Percentiles rank a stretch among this genome's conserved stretches.
Evolutionary conservation across 2,113 vertebrate species (phyloP).

Genomic region (Heterotilapia buettikoferi): DNA sequence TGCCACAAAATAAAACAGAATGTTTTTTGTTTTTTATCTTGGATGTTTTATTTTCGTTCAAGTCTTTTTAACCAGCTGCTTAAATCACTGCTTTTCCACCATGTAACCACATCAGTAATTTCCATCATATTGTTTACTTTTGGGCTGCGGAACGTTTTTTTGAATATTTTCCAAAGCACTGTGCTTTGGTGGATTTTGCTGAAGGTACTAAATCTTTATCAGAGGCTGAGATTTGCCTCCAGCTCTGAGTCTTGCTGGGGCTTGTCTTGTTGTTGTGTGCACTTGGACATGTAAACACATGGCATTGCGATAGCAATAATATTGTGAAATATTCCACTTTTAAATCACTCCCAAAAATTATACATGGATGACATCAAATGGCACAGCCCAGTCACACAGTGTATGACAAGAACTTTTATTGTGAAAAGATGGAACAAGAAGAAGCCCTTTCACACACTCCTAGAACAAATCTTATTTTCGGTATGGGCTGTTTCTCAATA

Average conservation of each 20-base stretch:
- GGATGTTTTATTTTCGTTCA: not conserved
- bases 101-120: not conserved
- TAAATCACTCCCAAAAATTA: not conserved
- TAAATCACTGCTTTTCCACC: not conserved
- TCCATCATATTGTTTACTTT: not conserved
- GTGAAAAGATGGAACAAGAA: not conserved
- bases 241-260: not conserved
- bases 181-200: not conserved
- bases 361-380: not conserved
- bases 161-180: not conserved
- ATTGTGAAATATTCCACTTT: not conserved
- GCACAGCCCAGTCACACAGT: not conserved
- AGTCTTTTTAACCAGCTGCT: not conserved
- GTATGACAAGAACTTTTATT: not conserved
- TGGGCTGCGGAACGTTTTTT: fast-evolving
- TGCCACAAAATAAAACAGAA: not conserved
- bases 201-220: not conserved
- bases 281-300: not conserved
- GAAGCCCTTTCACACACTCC: not conserved
- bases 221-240: not conserved
- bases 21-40: not conserved
- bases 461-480: not conserved
- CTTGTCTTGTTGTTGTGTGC: not conserved
- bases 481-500: not conserved
- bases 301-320: not conserved